phyloP scores from a whole-genome alignment of 2,113 vertebrate species.

The Noctilio leporinus region DNA sequence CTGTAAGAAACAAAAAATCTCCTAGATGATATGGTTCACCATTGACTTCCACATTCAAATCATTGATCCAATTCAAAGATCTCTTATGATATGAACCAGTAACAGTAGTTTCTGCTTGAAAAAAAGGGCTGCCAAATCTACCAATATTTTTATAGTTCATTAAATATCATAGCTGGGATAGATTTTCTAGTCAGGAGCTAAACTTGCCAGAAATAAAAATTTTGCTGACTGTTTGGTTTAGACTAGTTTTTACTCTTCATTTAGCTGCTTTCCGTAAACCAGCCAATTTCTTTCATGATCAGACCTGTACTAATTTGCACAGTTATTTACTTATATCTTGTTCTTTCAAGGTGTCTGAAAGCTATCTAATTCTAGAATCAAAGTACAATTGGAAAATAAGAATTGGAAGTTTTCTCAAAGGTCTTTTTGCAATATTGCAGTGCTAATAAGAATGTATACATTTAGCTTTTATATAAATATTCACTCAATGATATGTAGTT shows the following conservation, averaged over 20 bases:
- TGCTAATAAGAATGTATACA: neutral
- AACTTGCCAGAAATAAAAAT: slow-evolving; percentile 49
- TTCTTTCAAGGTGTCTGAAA: neutral
- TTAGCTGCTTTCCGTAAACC: neutral
- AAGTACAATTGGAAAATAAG: slow-evolving; percentile 29
- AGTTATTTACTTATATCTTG: slow-evolving; percentile 5
- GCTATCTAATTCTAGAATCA: slow-evolving; percentile 15
- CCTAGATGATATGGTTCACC: neutral
- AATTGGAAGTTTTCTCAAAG: slow-evolving; percentile 24
- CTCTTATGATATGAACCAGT: neutral
- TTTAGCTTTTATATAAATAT: slow-evolving; percentile 3
- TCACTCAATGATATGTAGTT: neutral
- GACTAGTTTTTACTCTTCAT: slow-evolving; percentile 32
- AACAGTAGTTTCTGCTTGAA: slow-evolving; percentile 2
- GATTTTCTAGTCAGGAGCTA: slow-evolving; percentile 32
- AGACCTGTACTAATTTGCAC: neutral
- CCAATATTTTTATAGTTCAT: slow-evolving; percentile 30
- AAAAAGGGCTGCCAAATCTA: neutral
- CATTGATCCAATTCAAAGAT: neutral
- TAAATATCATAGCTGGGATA: slow-evolving; percentile 5
- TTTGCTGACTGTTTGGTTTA: slow-evolving; percentile 33
- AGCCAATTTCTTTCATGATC: slow-evolving; percentile 14
- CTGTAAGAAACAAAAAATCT: neutral
- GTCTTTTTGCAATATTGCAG: neutral
- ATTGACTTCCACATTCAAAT: neutral